Evolutionary conservation across 2,797 vertebrate genomes (phyloP).

Genomic region (Pangasius sanitwongsei): DNA sequence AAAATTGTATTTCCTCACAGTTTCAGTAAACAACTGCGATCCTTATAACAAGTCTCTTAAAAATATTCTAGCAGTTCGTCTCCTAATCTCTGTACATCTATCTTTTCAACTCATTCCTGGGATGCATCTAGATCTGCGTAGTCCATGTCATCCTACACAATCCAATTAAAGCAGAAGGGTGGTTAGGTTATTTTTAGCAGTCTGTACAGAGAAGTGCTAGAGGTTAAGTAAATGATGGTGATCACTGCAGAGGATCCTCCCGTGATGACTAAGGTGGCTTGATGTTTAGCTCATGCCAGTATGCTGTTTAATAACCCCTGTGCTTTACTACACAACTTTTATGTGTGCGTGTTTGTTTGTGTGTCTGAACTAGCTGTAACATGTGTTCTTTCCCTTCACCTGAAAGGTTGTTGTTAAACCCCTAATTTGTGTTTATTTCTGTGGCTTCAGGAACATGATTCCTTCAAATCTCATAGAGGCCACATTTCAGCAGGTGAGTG

Average conservation of each 20-base stretch:
- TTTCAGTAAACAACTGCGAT: neutral
- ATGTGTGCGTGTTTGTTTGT: neutral
- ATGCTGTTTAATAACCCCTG: neutral
- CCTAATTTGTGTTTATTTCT: constrained; percentile 13
- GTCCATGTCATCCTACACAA: neutral
- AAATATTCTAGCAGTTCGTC: neutral
- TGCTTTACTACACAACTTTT: neutral
- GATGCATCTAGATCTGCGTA: neutral
- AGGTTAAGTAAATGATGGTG: constrained; percentile 61
- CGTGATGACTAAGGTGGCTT: neutral
- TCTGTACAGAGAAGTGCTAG: constrained; percentile 64
- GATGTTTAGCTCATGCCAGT: neutral
- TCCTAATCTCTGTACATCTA: neutral
- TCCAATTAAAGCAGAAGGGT: constrained; percentile 55
- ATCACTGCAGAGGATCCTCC: neutral
- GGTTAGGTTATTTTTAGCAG: constrained; percentile 75
- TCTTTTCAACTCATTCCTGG: neutral
- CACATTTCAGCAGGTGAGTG: constrained; percentile 86
- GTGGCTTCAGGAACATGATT: constrained; percentile 83
- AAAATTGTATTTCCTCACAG: neutral
- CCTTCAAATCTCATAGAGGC: constrained; percentile 89
- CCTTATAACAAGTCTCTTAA: neutral
- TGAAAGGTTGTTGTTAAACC: neutral
- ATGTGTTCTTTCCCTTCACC: neutral
- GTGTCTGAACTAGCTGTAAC: neutral